Percentiles rank a stretch among this genome's conserved stretches.
These are phyloP conservation scores for Characodon lateralis DNA, from an alignment of 2,797 vertebrate species.

Conservation along the genomic window DNA sequence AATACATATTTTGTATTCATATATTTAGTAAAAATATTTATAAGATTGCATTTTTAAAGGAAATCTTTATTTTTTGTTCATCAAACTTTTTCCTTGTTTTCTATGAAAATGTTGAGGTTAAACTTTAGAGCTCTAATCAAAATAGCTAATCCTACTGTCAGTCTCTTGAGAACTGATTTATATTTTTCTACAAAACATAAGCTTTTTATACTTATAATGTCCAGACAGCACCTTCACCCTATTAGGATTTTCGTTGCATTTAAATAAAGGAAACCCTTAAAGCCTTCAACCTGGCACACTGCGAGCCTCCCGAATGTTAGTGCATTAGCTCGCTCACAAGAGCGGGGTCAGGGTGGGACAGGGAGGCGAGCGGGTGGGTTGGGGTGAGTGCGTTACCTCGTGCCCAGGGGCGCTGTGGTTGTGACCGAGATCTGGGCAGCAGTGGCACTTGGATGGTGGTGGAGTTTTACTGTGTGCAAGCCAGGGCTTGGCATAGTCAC, in stretches of 20 bases:
- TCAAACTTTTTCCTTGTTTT: too few species aligned
- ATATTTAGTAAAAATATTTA: too few species aligned
- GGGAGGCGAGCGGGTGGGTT: slow-evolving; percentile 26
- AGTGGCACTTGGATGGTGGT: slow-evolving; percentile 91
- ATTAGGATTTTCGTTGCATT: too few species aligned
- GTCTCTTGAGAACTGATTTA: too few species aligned
- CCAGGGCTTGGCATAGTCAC: slow-evolving; percentile 99
- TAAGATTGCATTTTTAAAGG: too few species aligned
- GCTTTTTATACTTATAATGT: too few species aligned
- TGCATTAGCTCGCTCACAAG: slow-evolving; percentile 57
- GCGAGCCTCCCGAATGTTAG: slow-evolving; percentile 59
- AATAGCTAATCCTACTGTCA: too few species aligned
- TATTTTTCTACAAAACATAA: too few species aligned
- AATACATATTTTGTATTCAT: too few species aligned
- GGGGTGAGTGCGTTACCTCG: slow-evolving; percentile 89
- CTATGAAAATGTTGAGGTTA: too few species aligned
- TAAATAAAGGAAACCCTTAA: background rate
- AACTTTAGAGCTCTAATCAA: too few species aligned
- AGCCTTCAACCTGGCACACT: slow-evolving; percentile 7
- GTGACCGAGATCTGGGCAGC: slow-evolving; percentile 89
- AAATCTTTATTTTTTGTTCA: background rate
- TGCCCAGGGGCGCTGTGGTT: slow-evolving; percentile 84
- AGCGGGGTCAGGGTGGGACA: slow-evolving; percentile 21
- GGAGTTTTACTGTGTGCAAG: slow-evolving; percentile 98
- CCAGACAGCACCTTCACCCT: too few species aligned